Evolutionary conservation across 2,888 invertebrate species (phyloP).

Genomic region (Synergus gifuensis): DNA sequence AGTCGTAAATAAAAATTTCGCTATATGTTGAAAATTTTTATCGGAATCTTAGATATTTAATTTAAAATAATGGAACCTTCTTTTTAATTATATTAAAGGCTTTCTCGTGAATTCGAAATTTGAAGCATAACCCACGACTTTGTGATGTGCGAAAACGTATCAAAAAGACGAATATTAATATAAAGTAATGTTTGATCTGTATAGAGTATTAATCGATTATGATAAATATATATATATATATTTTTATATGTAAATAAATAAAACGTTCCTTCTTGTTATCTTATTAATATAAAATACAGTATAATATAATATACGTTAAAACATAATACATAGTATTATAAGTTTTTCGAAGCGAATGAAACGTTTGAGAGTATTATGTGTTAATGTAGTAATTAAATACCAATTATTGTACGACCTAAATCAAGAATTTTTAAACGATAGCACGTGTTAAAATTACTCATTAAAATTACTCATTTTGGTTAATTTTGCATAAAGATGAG

Average conservation of each 20-base stretch:
- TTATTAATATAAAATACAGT: constrained; percentile 48
- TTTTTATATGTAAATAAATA: constrained; percentile 62
- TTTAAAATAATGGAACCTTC: neutral
- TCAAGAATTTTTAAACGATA: neutral
- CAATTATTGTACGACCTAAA: constrained; percentile 9
- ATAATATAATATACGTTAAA: neutral
- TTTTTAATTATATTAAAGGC: constrained; percentile 32
- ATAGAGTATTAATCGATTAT: constrained; percentile 52
- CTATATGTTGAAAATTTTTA: neutral
- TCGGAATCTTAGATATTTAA: neutral
- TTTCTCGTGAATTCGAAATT: constrained; percentile 34
- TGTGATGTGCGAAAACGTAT: constrained; percentile 71
- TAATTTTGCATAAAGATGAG: neutral
- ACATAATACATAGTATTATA: neutral
- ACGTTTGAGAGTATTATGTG: neutral
- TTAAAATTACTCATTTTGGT: no score
- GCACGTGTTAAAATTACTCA: neutral
- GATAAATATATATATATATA: constrained; percentile 42
- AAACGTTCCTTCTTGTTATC: constrained; percentile 74
- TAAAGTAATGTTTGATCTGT: constrained; percentile 64
- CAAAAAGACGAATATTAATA: constrained; percentile 56
- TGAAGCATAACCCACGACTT: constrained; percentile 44
- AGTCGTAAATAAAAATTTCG: neutral
- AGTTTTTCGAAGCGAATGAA: constrained; percentile 7
- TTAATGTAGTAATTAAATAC: neutral